These are phyloP conservation scores for Lissonota sp. DNA, from an alignment of 2,888 invertebrate genomes.

Conservation along the genomic window DNA sequence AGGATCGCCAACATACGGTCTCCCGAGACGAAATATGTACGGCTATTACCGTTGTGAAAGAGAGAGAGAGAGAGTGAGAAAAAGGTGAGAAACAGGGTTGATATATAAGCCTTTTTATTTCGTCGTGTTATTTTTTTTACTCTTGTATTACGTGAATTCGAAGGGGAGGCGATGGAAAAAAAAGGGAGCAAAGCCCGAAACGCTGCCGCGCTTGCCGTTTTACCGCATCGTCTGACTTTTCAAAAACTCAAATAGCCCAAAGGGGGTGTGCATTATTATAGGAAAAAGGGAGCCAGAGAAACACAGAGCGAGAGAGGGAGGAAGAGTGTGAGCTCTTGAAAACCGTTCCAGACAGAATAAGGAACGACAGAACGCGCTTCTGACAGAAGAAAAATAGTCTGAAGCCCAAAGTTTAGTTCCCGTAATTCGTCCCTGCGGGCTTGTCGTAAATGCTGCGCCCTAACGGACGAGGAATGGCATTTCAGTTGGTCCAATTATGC, in stretches of 20 bases:
- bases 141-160: slow-evolving; percentile 34
- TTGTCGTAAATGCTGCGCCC: slow-evolving; percentile 7
- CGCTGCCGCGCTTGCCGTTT: neutral
- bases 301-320: neutral
- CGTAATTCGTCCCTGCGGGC: neutral
- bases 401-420: slow-evolving; percentile 13
- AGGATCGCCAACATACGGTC: slow-evolving; percentile 31
- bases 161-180: slow-evolving; percentile 22
- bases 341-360: slow-evolving; percentile 35
- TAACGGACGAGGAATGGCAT: slow-evolving; percentile 16
- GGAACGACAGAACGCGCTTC: slow-evolving; percentile 13
- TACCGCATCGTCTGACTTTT: slow-evolving; percentile 32
- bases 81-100: neutral
- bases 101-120: slow-evolving; percentile 14
- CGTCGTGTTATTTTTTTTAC: slow-evolving; percentile 13
- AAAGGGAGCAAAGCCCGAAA: neutral
- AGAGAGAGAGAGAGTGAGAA: neutral
- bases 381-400: neutral
- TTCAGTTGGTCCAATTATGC: slow-evolving; percentile 50
- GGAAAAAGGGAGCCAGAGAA: slow-evolving; percentile 16
- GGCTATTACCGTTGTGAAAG: slow-evolving; percentile 34
- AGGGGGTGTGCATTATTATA: slow-evolving; percentile 22
- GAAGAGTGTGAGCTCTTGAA: slow-evolving; percentile 26
- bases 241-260: slow-evolving; percentile 22
- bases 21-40: slow-evolving; percentile 44